Evolutionary conservation across 1,140 invertebrate species (phyloP).

Genomic region (Drosophila parvula): DNA sequence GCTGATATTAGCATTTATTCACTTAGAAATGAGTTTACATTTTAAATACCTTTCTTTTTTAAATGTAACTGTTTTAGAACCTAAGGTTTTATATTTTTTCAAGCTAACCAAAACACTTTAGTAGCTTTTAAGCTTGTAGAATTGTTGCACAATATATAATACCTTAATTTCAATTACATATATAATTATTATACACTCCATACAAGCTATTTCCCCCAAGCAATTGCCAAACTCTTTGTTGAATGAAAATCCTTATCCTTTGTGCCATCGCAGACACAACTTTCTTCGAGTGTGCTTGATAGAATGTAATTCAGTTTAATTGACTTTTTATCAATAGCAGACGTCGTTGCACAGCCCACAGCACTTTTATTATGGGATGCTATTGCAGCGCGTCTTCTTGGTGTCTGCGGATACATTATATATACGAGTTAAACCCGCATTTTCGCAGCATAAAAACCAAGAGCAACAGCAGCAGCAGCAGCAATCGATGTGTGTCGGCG

Average conservation of each 20-base stretch:
- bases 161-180: no score
- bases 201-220: not conserved
- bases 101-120: no score
- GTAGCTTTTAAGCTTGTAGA: no score
- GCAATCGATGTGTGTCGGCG: slow-evolving; percentile 54
- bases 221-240: not conserved
- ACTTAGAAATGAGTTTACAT: no score
- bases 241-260: slow-evolving; percentile 13
- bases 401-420: slow-evolving; percentile 9
- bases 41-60: no score
- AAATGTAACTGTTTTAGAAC: no score
- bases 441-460: slow-evolving; percentile 26
- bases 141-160: no score
- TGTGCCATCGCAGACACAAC: not conserved
- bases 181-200: not conserved
- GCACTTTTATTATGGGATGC: slow-evolving; percentile 30
- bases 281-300: slow-evolving; percentile 11
- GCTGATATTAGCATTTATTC: no score
- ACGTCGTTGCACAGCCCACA: slow-evolving; percentile 60
- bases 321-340: slow-evolving; percentile 77
- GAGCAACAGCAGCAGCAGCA: not conserved
- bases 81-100: no score
- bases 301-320: slow-evolving; percentile 64
- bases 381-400: slow-evolving; percentile 35
- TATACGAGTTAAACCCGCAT: slow-evolving; percentile 2